Evolutionary conservation across 2,888 invertebrate species (phyloP).

Genomic region (Glaucopsyche alexis): DNA sequence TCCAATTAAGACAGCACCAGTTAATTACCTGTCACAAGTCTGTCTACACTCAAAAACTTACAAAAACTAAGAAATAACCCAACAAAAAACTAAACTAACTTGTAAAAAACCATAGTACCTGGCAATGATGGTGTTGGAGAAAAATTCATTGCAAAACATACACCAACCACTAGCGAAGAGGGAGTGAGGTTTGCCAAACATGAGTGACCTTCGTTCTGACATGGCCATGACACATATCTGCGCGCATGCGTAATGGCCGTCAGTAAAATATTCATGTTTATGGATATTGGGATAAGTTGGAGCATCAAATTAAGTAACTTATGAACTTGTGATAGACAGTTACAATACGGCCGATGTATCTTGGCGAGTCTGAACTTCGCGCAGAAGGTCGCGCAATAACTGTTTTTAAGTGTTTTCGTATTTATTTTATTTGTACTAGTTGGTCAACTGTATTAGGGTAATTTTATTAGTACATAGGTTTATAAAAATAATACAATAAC

Average conservation of each 20-base stretch:
- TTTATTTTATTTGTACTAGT: too few relatives aligned
- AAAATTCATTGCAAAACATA: slow-evolving; percentile 34
- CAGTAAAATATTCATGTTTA: neutral
- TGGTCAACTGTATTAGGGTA: too few relatives aligned
- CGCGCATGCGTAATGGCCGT: slow-evolving; percentile 57
- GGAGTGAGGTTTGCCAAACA: slow-evolving; percentile 57
- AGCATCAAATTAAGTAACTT: neutral
- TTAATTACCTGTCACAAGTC: neutral
- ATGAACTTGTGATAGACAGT: too few relatives aligned
- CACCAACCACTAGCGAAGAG: slow-evolving; percentile 43
- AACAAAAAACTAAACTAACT: neutral
- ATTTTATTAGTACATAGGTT: too few relatives aligned
- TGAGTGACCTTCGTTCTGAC: slow-evolving; percentile 67
- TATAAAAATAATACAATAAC: too few relatives aligned
- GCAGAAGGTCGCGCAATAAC: too few relatives aligned
- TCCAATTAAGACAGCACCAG: neutral
- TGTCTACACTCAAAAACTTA: neutral
- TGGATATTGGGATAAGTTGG: neutral
- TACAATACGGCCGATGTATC: too few relatives aligned
- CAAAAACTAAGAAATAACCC: neutral
- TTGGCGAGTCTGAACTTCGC: too few relatives aligned
- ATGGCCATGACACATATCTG: slow-evolving; percentile 68
- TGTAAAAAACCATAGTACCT: slow-evolving; percentile 22
- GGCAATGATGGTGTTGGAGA: slow-evolving; percentile 32
- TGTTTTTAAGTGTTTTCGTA: too few relatives aligned